Evolutionary conservation across 1,140 invertebrate genomes (phyloP).

Genomic region (Drosophila auraria): DNA sequence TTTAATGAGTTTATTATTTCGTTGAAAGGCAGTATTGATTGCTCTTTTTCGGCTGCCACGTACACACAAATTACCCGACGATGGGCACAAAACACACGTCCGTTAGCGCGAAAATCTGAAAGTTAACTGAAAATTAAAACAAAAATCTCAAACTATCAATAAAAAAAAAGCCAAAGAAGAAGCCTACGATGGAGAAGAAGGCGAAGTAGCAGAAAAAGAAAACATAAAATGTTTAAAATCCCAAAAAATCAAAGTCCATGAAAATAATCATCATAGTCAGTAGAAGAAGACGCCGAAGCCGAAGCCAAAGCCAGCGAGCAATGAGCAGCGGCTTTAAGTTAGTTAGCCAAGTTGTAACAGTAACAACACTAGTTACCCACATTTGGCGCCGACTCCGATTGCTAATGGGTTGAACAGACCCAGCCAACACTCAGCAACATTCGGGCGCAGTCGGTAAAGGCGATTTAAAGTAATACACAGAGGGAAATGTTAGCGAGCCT

Average conservation of each 20-base stretch:
- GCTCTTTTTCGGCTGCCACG: constrained; percentile 51
- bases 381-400: constrained; percentile 75
- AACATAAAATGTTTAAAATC: constrained; percentile 81
- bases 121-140: constrained; percentile 84
- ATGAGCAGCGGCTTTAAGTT: constrained; percentile 19
- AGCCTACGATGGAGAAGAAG: constrained; percentile 33
- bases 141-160: constrained; percentile 79
- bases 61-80: constrained; percentile 49
- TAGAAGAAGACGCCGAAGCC: not conserved
- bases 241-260: constrained; percentile 85
- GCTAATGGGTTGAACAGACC: constrained; percentile 54
- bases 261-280: constrained; percentile 79
- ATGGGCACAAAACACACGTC: constrained; percentile 62
- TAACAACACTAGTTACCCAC: constrained; percentile 73
- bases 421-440: constrained; percentile 22
- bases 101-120: constrained; percentile 84
- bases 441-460: constrained; percentile 44
- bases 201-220: constrained; percentile 57
- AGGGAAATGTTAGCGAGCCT: not conserved
- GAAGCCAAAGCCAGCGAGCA: constrained; percentile 47
- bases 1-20: constrained; percentile 18
- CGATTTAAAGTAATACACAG: constrained; percentile 46
- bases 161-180: constrained; percentile 46
- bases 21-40: not conserved
- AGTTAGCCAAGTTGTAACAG: constrained; percentile 64